phyloP scores from a whole-genome alignment of 2,797 vertebrate genomes.

The Pteronotus mesoamericanus region DNA sequence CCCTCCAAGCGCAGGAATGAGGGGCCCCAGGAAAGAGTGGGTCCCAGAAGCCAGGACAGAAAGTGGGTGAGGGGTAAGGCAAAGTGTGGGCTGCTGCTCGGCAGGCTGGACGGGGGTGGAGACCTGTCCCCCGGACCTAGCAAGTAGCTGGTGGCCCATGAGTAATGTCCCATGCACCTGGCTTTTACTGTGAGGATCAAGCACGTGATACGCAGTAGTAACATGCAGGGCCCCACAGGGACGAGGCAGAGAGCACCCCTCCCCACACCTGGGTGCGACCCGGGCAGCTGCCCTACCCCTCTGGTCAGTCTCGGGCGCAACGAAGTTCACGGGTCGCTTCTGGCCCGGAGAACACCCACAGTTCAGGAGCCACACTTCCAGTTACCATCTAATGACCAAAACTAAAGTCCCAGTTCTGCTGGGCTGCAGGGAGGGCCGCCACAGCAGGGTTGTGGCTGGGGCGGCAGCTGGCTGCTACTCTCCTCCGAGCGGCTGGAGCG shows the following conservation, averaged over 20 bases:
- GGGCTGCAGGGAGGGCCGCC: background rate
- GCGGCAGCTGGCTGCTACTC: background rate
- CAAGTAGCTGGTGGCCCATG: rapidly evolving
- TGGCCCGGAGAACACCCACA: background rate
- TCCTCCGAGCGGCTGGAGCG: background rate
- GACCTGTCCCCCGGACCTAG: rapidly evolving
- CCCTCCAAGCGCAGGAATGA: background rate
- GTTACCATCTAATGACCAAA: background rate
- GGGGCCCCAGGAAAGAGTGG: background rate
- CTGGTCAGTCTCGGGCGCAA: rapidly evolving
- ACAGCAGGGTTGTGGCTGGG: rapidly evolving
- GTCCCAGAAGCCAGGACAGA: background rate
- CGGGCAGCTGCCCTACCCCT: background rate
- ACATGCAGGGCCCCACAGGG: rapidly evolving
- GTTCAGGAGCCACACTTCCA: background rate
- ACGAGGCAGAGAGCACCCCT: background rate
- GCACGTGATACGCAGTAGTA: rapidly evolving
- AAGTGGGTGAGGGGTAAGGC: background rate
- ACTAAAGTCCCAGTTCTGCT: too few species aligned
- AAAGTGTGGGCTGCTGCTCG: background rate
- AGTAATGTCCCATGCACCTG: rapidly evolving
- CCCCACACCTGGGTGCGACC: background rate
- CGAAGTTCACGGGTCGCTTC: background rate
- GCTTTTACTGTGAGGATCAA: rapidly evolving
- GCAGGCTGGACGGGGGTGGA: rapidly evolving